Percentiles rank a stretch among this genome's conserved stretches.
These are phyloP conservation scores for Petrolisthes cinctipes DNA, from an alignment of 2,888 invertebrate genomes.

Conservation along the genomic window DNA sequence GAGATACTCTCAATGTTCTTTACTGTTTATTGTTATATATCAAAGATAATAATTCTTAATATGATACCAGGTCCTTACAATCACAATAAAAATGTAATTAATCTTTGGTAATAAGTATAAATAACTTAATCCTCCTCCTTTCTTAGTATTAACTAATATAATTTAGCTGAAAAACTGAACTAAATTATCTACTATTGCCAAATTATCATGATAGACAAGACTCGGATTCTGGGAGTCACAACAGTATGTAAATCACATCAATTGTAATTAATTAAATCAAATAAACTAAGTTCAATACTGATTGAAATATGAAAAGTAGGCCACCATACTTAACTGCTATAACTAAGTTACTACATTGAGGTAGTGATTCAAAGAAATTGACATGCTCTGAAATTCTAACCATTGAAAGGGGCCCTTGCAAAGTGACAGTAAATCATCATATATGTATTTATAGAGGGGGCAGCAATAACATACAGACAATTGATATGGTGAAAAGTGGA, in stretches of 20 bases:
- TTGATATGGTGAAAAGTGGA: too few species aligned
- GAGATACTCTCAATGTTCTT: neutral
- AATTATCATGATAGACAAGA: neutral
- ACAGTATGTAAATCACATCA: neutral
- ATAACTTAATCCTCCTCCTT: neutral
- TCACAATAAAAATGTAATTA: too few species aligned
- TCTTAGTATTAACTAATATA: neutral
- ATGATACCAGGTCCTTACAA: neutral
- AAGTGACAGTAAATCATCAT: constrained; percentile 19
- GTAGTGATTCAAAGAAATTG: constrained; percentile 1
- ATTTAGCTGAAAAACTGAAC: neutral
- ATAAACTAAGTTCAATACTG: neutral
- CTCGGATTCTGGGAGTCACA: neutral
- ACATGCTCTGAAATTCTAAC: neutral
- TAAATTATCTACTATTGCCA: neutral
- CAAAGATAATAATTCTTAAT: neutral
- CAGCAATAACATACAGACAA: too few species aligned
- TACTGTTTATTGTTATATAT: constrained; percentile 1
- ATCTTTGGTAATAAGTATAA: neutral
- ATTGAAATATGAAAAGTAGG: neutral
- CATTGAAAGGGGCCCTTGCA: constrained; percentile 5
- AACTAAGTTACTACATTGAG: neutral
- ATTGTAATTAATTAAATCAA: neutral
- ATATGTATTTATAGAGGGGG: too few species aligned
- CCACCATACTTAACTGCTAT: neutral